phyloP scores from a whole-genome alignment of 2,113 vertebrate genomes.

The Centropus bengalensis region DNA sequence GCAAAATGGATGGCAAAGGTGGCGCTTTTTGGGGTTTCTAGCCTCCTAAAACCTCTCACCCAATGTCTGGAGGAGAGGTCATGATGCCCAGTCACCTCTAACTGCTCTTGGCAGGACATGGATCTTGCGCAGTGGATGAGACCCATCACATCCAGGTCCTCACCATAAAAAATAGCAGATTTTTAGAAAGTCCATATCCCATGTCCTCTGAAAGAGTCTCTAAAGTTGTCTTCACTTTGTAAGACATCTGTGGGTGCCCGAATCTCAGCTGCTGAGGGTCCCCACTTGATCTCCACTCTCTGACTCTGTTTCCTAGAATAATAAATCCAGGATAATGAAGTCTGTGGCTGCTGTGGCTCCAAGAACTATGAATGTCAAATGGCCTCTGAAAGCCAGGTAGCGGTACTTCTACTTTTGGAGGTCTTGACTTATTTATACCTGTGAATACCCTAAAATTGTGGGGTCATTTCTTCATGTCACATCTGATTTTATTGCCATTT shows the following conservation, averaged over 20 bases:
- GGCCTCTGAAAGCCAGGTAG: background rate
- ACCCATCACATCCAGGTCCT: fast-evolving
- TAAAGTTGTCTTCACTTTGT: fast-evolving
- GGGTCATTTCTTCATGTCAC: background rate
- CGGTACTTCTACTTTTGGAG: background rate
- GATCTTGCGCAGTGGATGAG: background rate
- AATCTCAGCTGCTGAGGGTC: background rate
- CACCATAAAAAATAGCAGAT: fast-evolving
- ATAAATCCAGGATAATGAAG: background rate
- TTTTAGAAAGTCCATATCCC: background rate
- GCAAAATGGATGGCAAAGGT: slow-evolving; percentile 44
- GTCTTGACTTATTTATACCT: background rate
- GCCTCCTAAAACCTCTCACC: background rate
- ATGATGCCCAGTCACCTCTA: fast-evolving
- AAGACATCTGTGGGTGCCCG: background rate
- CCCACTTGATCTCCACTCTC: fast-evolving
- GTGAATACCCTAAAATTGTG: fast-evolving
- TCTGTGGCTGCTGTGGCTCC: background rate
- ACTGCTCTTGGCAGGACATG: fast-evolving
- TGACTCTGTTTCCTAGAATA: background rate
- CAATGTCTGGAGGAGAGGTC: background rate
- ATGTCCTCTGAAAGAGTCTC: fast-evolving
- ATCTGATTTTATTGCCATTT: fast-evolving
- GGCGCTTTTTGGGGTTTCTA: background rate
- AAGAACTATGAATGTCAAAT: background rate